Base-by-base conservation (phyloP, 2,797 vertebrate species). In the Manis crassicaudata region DNA sequence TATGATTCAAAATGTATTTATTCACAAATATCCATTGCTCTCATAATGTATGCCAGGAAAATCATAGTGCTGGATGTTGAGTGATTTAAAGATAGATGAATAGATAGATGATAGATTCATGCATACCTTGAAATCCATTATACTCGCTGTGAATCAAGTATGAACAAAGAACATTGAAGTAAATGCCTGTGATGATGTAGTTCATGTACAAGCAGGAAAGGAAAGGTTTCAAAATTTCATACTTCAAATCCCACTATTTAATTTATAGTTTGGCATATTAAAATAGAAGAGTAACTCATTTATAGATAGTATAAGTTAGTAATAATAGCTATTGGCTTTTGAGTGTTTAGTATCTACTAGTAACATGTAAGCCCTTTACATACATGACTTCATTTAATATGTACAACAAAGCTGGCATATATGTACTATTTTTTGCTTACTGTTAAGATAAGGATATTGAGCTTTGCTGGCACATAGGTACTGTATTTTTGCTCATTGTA, bases 1-100 rank as follows among this genome's bases (percentile, higher is more conserved):
- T 73, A 50, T 73, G 21, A 70, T 92, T 96, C 37, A 85, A 93
- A 76, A 79, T 86, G 46, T 18, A 79, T 92, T 93, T 3, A 17
- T 89, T 79, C 43, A 89, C 5, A 89, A 65, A 88, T 93, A 87
- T 58, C 4, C n/a, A 79, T 65, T 88, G 5, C 68, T 88, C 3
- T 87, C n/a, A 40, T 81, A 63, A 81, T 27, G 62, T 77, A 12
- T 93, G 27, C 14, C 16, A 84, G 29, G 43, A 82, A 94, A 63
- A 46, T 67, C 35, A 73, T 52, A 85, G 52, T 63, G 16, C 23
- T 81, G 6, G 60, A 43, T 81, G 37, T 25, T 72, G 35, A 91
- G 58, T 92, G 54, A 85, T 37, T 82, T 1, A 16, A 21, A 5
- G 5, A 43, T 72, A n/a, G 6, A 18, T 67, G 4, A 2, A 13